phyloP scores from a whole-genome alignment of 1,140 invertebrate species.

The Holcopasites calliopsidis region DNA sequence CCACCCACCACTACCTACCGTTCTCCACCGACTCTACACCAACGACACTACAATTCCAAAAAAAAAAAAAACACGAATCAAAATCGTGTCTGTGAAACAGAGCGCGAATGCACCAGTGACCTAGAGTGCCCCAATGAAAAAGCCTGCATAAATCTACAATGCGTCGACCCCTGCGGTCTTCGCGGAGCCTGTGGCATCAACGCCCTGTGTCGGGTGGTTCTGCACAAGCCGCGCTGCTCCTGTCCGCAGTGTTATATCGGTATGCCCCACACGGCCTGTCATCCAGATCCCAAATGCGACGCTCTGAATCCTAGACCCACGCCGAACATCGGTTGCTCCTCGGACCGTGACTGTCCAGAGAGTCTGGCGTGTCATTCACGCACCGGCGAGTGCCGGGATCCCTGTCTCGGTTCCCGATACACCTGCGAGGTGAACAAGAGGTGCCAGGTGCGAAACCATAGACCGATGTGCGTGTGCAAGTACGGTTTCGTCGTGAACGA shows the following conservation, averaged over 20 bases:
- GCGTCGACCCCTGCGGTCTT: slow-evolving; percentile 93
- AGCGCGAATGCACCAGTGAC: slow-evolving; percentile 94
- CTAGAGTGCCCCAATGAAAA: slow-evolving; percentile 94
- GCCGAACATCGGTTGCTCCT: slow-evolving; percentile 82
- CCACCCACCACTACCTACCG: slow-evolving; percentile 75
- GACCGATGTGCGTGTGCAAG: slow-evolving; percentile 92
- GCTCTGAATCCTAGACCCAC: slow-evolving; percentile 78
- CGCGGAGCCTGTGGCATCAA: slow-evolving; percentile 93
- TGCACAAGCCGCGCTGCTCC: slow-evolving; percentile 90
- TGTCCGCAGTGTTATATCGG: slow-evolving; percentile 93
- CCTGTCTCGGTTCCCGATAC: slow-evolving; percentile 83
- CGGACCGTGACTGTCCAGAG: slow-evolving; percentile 87
- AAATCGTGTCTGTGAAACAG: slow-evolving; percentile 78
- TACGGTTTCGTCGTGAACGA: slow-evolving; percentile 92
- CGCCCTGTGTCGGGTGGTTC: slow-evolving; percentile 90
- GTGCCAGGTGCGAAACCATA: slow-evolving; percentile 92
- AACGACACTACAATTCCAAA: slow-evolving; percentile 33
- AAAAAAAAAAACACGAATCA: slow-evolving; percentile 17
- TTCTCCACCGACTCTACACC: slow-evolving; percentile 37
- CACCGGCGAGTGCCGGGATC: slow-evolving; percentile 88
- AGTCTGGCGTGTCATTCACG: slow-evolving; percentile 85
- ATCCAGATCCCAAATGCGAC: slow-evolving; percentile 87
- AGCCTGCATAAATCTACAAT: slow-evolving; percentile 92
- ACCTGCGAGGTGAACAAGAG: slow-evolving; percentile 89
- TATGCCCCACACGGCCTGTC: slow-evolving; percentile 87